Conservation (phyloP, 2,113 vertebrate genomes). For the Grus americana region DNA sequence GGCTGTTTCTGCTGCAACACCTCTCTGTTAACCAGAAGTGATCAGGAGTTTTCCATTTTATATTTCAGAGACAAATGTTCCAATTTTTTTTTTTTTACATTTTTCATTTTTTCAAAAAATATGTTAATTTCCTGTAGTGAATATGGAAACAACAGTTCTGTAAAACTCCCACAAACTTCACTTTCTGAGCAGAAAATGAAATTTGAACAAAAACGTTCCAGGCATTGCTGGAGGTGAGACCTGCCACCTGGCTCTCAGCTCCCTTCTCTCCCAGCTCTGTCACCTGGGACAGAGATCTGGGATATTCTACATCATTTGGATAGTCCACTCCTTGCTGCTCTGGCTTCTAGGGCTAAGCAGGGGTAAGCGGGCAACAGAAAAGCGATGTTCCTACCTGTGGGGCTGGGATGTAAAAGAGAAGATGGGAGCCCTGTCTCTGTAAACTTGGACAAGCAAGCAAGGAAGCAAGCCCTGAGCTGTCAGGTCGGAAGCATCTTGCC, state of each 20-base stretch:
- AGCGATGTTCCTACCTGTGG: background rate
- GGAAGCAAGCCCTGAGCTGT: background rate
- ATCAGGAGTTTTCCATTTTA: background rate
- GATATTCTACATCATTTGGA: background rate
- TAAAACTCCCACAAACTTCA: background rate
- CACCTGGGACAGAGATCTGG: background rate
- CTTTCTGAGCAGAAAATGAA: background rate
- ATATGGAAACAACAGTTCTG: background rate
- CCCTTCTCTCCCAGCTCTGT: background rate
- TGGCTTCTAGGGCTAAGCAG: background rate
- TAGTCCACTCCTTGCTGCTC: background rate
- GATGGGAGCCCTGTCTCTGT: background rate
- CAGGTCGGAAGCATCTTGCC: background rate
- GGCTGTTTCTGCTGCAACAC: background rate
- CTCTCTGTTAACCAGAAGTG: background rate
- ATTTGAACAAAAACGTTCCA: background rate
- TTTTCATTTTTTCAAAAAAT: background rate
- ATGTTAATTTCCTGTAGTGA: background rate
- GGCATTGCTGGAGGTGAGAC: background rate
- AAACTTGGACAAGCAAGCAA: background rate
- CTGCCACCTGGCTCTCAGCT: background rate
- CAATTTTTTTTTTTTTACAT: background rate
- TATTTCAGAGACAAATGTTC: background rate
- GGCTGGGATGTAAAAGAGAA: background rate
- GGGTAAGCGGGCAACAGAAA: background rate